Conservation (phyloP, 2,888 invertebrate genomes). For the Andrena hattorfiana region DNA sequence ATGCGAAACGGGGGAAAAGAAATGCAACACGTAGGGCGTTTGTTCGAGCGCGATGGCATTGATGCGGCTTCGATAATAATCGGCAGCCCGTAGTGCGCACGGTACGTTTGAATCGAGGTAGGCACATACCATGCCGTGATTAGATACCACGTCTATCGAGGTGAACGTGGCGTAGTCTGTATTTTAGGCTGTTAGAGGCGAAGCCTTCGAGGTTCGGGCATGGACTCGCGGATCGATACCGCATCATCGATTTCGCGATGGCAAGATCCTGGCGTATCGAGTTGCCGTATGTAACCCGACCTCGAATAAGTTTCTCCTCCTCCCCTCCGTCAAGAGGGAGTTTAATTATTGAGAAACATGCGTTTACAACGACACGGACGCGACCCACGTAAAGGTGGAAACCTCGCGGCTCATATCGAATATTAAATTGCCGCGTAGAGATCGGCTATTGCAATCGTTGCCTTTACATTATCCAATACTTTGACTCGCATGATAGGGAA, state of each 20-base stretch:
- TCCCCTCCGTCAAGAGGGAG: conserved; percentile 55
- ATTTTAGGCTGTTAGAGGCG: conserved; percentile 64
- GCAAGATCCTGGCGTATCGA: conserved; percentile 54
- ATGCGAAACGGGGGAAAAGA: no score
- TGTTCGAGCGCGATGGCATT: no score
- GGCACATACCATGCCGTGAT: conserved; percentile 48
- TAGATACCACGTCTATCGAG: conserved; percentile 53
- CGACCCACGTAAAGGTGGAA: conserved; percentile 56
- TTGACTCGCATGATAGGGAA: conserved; percentile 12
- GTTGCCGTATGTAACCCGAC: conserved; percentile 51
- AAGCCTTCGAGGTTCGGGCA: conserved; percentile 51
- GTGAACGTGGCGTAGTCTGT: conserved; percentile 51
- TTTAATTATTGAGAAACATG: conserved; percentile 69
- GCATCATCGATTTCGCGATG: conserved; percentile 61
- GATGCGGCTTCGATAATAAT: no score
- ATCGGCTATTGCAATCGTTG: conserved; percentile 7
- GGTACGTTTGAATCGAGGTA: conserved; percentile 31
- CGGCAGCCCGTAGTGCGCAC: conserved; percentile 42
- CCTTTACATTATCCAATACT: conserved; percentile 20
- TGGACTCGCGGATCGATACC: conserved; percentile 62
- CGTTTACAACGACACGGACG: conserved; percentile 58
- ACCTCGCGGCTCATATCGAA: conserved; percentile 31
- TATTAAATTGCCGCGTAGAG: conserved; percentile 24
- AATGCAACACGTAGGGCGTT: no score
- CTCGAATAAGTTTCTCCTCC: conserved; percentile 55